Evolutionary conservation across 2,113 vertebrate species (phyloP).

Genomic region (Pristiophorus japonicus): DNA sequence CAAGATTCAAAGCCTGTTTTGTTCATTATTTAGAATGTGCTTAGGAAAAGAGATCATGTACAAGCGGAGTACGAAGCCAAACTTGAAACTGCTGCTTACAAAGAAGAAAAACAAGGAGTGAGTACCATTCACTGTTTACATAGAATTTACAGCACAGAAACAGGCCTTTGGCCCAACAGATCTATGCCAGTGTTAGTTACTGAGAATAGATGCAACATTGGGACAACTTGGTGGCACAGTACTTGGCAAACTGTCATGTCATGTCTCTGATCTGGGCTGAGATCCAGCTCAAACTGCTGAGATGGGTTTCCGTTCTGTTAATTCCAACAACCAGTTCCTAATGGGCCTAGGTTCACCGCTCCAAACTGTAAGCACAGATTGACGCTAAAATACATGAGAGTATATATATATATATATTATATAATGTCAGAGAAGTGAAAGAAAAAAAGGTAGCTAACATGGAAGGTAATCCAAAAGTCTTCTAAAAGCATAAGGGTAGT

Average conservation of each 20-base stretch:
- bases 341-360: neutral
- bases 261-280: neutral
- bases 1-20: constrained; percentile 23
- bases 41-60: constrained; percentile 91
- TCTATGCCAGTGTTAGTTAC: neutral
- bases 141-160: neutral
- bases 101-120: constrained; percentile 84
- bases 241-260: neutral
- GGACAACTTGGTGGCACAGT: neutral
- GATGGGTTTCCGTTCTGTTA: neutral
- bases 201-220: neutral
- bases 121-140: constrained; percentile 44
- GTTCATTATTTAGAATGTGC: constrained; percentile 67
- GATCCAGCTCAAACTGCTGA: neutral
- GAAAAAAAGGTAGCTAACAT: no score
- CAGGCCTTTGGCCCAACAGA: neutral
- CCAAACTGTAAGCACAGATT: neutral
- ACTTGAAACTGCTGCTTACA: constrained; percentile 77
- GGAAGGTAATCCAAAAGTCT: no score
- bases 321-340: no score
- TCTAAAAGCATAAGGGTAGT: no score
- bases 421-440: no score
- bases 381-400: no score
- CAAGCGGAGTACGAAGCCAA: constrained; percentile 94
- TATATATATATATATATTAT: no score